phyloP scores from a whole-genome alignment of 2,113 vertebrate species.

The Anhinga anhinga region DNA sequence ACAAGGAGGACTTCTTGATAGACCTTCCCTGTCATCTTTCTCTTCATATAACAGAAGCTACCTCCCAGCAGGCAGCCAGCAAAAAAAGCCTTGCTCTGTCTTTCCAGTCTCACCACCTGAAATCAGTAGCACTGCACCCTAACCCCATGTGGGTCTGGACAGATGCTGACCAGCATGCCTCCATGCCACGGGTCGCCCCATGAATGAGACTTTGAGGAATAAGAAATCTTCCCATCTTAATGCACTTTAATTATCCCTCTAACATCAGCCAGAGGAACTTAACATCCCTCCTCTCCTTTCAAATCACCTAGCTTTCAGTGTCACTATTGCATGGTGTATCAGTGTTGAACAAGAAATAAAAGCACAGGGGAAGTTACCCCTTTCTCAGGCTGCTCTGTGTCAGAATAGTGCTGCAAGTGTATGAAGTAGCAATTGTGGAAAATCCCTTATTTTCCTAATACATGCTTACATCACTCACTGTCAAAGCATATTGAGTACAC shows the following conservation, averaged over 20 bases:
- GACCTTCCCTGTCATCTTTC: background rate
- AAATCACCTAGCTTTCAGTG: background rate
- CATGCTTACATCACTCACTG: background rate
- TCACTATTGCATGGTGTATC: accelerated
- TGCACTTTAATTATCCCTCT: background rate
- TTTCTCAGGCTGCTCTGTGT: background rate
- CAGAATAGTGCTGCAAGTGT: background rate
- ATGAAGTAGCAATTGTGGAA: background rate
- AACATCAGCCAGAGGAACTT: background rate
- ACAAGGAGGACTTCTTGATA: background rate
- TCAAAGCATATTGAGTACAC: background rate
- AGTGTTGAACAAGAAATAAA: background rate
- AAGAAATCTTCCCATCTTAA: background rate
- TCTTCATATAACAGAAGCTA: background rate
- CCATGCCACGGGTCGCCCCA: accelerated
- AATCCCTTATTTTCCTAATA: background rate
- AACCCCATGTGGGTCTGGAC: accelerated
- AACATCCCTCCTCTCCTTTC: background rate
- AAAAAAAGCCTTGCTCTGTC: background rate
- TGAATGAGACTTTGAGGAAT: background rate
- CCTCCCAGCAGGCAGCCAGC: background rate
- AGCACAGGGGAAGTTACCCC: background rate
- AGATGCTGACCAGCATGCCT: background rate
- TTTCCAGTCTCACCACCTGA: background rate
- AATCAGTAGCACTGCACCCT: accelerated